Percentiles rank a stretch among this genome's conserved stretches.
Conservation (phyloP, 1,140 invertebrate species). For the Rhagoletis pomonella region DNA sequence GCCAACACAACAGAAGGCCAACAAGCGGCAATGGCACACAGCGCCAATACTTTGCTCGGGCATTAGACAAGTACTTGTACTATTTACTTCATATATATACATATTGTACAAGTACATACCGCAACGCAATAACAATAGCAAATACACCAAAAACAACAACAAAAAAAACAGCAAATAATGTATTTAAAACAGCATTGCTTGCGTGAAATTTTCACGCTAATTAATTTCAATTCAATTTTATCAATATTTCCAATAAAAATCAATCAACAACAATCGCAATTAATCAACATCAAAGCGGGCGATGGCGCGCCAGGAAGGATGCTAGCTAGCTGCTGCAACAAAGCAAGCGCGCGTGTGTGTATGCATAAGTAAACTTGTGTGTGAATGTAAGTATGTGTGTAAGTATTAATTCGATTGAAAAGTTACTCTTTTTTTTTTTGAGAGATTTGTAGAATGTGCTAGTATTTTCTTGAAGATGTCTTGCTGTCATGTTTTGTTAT, state of each 20-base stretch:
- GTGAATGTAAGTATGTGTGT: background rate
- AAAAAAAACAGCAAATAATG: background rate
- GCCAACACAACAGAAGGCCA: background rate
- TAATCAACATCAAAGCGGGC: slow-evolving; percentile 66
- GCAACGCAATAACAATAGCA: background rate
- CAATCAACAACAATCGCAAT: slow-evolving; percentile 71
- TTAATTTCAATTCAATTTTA: slow-evolving; percentile 72
- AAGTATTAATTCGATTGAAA: background rate
- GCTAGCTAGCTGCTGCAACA: background rate
- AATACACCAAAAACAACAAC: background rate
- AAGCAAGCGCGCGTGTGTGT: background rate
- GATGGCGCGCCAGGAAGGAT: background rate
- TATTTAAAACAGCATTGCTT: slow-evolving; percentile 57
- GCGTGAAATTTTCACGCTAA: slow-evolving; percentile 67
- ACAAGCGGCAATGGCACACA: no score
- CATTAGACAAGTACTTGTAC: no score
- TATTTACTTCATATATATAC: no score
- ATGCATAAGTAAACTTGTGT: background rate
- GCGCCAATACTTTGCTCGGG: background rate
- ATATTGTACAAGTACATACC: no score
- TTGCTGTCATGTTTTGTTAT: slow-evolving; percentile 5
- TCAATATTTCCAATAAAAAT: slow-evolving; percentile 74
- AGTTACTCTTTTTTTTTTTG: background rate
- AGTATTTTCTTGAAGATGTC: slow-evolving; percentile 4
- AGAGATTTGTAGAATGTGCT: background rate